Evolutionary conservation across 2,797 vertebrate genomes (phyloP).

Genomic region (Lutjanus argentimaculatus): DNA sequence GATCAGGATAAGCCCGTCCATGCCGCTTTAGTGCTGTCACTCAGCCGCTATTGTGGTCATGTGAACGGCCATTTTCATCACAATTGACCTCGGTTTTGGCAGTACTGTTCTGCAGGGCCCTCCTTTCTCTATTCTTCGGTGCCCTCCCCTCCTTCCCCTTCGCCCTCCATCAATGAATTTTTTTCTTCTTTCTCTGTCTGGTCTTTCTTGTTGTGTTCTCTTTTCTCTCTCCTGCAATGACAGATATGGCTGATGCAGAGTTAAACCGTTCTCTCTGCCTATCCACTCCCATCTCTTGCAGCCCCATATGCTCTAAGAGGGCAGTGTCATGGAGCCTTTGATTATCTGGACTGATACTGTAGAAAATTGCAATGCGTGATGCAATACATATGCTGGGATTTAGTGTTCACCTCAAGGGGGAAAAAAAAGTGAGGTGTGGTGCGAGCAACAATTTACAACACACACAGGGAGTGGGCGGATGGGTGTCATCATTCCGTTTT

Average conservation of each 20-base stretch:
- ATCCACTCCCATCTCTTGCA: conserved; percentile 26
- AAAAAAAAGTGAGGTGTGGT: conserved; percentile 17
- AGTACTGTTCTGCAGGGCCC: conserved; percentile 75
- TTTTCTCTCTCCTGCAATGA: conserved; percentile 33
- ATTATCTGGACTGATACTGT: conserved; percentile 65
- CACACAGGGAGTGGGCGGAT: conserved; percentile 44
- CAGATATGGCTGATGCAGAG: conserved; percentile 51
- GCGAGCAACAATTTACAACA: conserved; percentile 48
- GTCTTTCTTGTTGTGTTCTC: conserved; percentile 53
- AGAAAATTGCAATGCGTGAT: conserved; percentile 55
- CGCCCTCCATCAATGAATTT: conserved; percentile 61
- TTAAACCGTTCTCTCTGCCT: conserved; percentile 33
- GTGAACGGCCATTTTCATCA: conserved; percentile 85
- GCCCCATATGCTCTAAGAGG: conserved; percentile 10
- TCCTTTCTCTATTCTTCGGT: conserved; percentile 68
- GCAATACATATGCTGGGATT: conserved; percentile 52
- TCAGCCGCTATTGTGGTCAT: conserved; percentile 82
- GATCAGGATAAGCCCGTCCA: conserved; percentile 83
- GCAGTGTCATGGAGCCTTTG: conserved; percentile 48
- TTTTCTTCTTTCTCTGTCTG: conserved; percentile 56
- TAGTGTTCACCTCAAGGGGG: conserved; percentile 37
- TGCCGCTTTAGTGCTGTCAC: conserved; percentile 82
- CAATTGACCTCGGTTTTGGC: conserved; percentile 84
- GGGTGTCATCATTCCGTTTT: conserved; percentile 63
- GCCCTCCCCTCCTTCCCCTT: conserved; percentile 62